Evolutionary conservation across 2,888 invertebrate species (phyloP).

Genomic region (Opisthograptis luteolata): DNA sequence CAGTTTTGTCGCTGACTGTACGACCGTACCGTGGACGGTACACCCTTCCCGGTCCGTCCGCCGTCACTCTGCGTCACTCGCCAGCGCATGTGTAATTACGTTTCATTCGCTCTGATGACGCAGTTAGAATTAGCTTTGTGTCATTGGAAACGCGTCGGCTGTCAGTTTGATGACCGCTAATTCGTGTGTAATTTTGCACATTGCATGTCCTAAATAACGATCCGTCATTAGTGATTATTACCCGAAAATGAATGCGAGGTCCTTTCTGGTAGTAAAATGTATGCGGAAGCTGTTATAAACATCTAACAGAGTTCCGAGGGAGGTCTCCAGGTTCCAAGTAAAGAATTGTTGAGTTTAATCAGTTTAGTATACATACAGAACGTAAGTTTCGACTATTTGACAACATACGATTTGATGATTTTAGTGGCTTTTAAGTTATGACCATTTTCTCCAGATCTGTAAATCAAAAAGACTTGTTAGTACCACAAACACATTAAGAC

Average conservation of each 20-base stretch:
- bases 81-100: conserved; percentile 47
- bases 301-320: not conserved
- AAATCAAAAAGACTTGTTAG: too few species aligned
- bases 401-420: too few species aligned
- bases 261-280: not conserved
- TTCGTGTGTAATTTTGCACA: conserved; percentile 25
- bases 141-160: conserved; percentile 30
- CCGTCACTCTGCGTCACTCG: conserved; percentile 29
- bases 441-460: too few species aligned
- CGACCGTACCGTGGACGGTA: conserved; percentile 1
- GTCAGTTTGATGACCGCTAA: conserved; percentile 35
- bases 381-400: not conserved
- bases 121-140: conserved; percentile 45
- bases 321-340: not conserved
- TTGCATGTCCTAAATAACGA: conserved; percentile 17
- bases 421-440: not conserved
- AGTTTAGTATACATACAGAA: not conserved
- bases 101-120: conserved; percentile 47
- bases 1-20: too few species aligned
- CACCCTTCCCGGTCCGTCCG: not conserved
- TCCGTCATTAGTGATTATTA: conserved; percentile 12
- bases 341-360: not conserved
- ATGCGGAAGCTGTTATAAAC: conserved; percentile 3
- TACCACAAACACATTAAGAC: too few species aligned
- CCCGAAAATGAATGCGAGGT: not conserved